Base-by-base conservation (phyloP, 2,888 invertebrate genomes). In the Pristionchus arcanus region DNA sequence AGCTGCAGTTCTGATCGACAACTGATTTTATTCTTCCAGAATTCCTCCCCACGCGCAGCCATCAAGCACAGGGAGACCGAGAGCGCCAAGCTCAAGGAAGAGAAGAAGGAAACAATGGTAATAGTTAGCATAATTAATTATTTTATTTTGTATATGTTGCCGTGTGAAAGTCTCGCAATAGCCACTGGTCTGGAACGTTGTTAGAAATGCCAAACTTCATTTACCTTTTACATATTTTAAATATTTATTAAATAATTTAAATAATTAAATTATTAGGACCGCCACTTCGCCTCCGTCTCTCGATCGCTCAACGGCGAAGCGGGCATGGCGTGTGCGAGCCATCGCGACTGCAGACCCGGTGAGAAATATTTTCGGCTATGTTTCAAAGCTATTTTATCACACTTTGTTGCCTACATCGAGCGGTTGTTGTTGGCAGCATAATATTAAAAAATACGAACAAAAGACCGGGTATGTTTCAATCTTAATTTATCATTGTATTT, bases 261-360 rank as follows among this genome's bases (percentile, higher is more conserved):
- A 25, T 7, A 13, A 15, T 66, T 11, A n/a, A 2, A 66, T 66
- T 71, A 31, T 19, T 28, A 83, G 83, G 53, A 83, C 53, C 49
- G 53, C 16, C 83, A 83, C 53, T 53, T 83, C 83, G 83, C 83
- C 3, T 83, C 83, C 25, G 49, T 83, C 49, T 83, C 83, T 53
- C 83, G 83, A 28, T 83, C 83, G 19, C 83, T 83, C 49, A 83
- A 83, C n/a, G 83, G 83, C 19, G 49, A 83, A 15, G 53, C n/a
- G 16, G 83, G 83, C 49, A 83, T 53, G 49, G 28, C n/a, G 19
- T 83, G 83, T 16, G 49, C n/a, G 16, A 83, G 49, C 49, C 83
- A 83, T 28, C 49, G 53, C n/a, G 83, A 83, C 53, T 83, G 83
- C 53, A 15, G 83, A 49, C 42, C n/a, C n/a, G n/a, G n/a, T n/a